Evolutionary conservation across 2,797 vertebrate species (phyloP).

Genomic region (Synanceia verrucosa): DNA sequence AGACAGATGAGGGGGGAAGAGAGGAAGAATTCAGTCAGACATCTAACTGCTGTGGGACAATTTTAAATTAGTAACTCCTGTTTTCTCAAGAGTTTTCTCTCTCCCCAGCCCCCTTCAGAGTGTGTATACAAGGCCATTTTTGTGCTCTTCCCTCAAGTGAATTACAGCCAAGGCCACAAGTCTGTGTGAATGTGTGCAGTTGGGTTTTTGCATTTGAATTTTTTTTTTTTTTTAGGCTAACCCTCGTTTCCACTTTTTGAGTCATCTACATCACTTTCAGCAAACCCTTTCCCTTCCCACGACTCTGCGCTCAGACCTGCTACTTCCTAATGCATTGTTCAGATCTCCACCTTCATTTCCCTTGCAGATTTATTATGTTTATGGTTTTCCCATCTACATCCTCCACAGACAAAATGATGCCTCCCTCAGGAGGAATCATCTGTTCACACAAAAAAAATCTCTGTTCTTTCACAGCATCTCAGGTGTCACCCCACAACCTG

Average conservation of each 20-base stretch:
- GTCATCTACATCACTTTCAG: constrained; percentile 43
- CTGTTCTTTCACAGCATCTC: constrained; percentile 30
- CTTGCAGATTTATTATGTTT: constrained; percentile 25
- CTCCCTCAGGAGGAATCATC: constrained; percentile 37
- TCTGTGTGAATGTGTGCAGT: constrained; percentile 35
- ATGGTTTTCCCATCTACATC: constrained; percentile 40
- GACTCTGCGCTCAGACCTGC: constrained; percentile 28
- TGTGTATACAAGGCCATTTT: constrained; percentile 48
- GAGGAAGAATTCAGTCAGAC: constrained; percentile 66
- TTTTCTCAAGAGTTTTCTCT: constrained; percentile 65
- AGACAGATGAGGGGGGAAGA: constrained; percentile 46
- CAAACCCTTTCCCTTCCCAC: constrained; percentile 60
- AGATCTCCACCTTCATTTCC: constrained; percentile 48
- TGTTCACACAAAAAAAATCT: constrained; percentile 31
- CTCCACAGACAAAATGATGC: constrained; percentile 7
- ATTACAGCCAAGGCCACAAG: constrained; percentile 57
- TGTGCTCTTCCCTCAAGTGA: constrained; percentile 46
- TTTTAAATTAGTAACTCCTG: constrained; percentile 78
- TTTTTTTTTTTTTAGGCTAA: constrained; percentile 25
- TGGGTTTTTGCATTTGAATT: constrained; percentile 18
- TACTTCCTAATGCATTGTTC: constrained; percentile 64
- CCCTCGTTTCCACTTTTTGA: constrained; percentile 56
- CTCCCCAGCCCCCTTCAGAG: constrained; percentile 9
- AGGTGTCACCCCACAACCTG: constrained; percentile 31
- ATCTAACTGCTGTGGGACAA: constrained; percentile 65